Base-by-base conservation (phyloP, 64 coral and sea anemone genomes). In the Dendronephthya gigantea region DNA sequence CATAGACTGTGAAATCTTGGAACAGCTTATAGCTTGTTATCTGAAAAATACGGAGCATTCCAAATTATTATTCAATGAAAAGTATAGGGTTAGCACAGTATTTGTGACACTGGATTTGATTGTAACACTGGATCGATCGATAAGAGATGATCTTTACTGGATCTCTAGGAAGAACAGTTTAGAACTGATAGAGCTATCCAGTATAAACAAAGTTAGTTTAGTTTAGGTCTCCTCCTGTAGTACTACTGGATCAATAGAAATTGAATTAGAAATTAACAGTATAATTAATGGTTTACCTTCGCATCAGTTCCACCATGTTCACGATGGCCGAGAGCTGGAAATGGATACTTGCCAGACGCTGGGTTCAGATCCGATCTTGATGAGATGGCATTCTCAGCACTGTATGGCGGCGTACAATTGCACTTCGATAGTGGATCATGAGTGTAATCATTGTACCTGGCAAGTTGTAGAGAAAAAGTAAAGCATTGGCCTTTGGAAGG, bases 331-430 rank as follows among this genome's bases (percentile, higher is more conserved):
- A 96, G 86, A 0, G 91, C 84, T 9, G 22, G 25, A 82, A 96
- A 86, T 0, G 94, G 94, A 49, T 96, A 96, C 15, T 83, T 96
- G 35, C 94, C 94, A 49, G 88, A 48, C 1, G 91, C 91, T 14
- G 94, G 94, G 31, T 96, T 96, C 1, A 96, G 85, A 32, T 96
- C 94, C 35, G 86, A 92, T 9, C 94, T 85, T 50, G 94, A 83
- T 17, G 94, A 96, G 45, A 96, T 96, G 4, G 47, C 94, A 83
- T 96, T 96, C 50, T 96, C 94, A n/a, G 69, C 94, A 58, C 94
- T 96, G 91, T 96, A 96, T 0, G 94, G 94, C 79, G 94, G 94
- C 4, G 88, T 96, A 50, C 94, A 96, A 83, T 96, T 90, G 43
- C 94, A 96, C 27, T 76, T 88, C 25, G 94, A 83, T 48, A 96